Conservation (phyloP, 2,888 invertebrate species). For the Branchellion lobata region DNA sequence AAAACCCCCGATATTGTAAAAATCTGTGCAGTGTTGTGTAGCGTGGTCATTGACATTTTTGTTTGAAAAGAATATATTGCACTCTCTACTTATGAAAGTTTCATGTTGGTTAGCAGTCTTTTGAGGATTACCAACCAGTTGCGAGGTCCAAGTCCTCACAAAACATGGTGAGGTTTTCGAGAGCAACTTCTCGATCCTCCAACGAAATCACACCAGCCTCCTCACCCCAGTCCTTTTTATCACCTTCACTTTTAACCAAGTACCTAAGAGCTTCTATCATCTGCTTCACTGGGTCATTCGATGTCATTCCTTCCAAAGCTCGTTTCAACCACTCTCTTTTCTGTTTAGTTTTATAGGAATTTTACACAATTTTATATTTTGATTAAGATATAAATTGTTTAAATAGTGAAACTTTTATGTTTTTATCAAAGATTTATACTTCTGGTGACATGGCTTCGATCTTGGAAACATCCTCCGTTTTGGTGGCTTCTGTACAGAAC, state of each 20-base stretch:
- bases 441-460: conserved; percentile 46
- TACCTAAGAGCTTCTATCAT: conserved; percentile 64
- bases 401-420: too few relatives aligned
- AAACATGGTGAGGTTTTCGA: conserved; percentile 72
- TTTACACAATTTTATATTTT: neutral
- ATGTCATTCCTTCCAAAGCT: conserved; percentile 72
- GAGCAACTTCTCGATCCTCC: conserved; percentile 68
- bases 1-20: conserved; percentile 81
- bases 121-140: conserved; percentile 68
- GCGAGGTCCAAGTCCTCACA: conserved; percentile 78
- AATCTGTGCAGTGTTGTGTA: conserved; percentile 67
- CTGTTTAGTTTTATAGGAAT: conserved; percentile 61
- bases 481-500: conserved; percentile 47
- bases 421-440: conserved; percentile 53
- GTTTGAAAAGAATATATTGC: neutral
- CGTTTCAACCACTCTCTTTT: conserved; percentile 72
- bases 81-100: too few relatives aligned
- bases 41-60: neutral
- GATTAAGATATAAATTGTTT: neutral
- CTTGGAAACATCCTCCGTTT: conserved; percentile 39
- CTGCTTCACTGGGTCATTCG: conserved; percentile 70
- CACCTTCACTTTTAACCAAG: neutral
- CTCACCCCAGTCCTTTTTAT: neutral
- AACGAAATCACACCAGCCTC: conserved; percentile 54
- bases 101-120: too few relatives aligned